A percentile compares a stretch with the other conserved stretches of the same genome.
These are phyloP conservation scores for Amazona vittata DNA, from an alignment of 2,113 vertebrate genomes.

Conservation along the genomic window DNA sequence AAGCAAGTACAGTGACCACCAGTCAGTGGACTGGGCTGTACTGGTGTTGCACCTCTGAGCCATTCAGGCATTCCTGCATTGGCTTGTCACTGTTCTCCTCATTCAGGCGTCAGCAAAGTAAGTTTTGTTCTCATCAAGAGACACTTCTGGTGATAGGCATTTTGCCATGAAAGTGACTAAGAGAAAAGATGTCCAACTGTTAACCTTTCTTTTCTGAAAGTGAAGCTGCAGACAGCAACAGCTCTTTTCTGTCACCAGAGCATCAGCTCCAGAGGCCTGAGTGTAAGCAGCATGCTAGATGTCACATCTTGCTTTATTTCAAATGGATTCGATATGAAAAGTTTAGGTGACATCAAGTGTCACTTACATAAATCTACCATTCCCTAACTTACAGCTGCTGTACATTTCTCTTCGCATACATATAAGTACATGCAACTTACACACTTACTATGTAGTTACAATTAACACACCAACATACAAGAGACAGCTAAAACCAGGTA, in stretches of 20 bases:
- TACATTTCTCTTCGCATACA: neutral
- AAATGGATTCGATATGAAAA: neutral
- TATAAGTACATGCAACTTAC: neutral
- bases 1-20: neutral
- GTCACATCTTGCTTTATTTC: neutral
- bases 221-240: neutral
- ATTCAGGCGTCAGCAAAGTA: neutral
- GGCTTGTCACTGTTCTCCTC: neutral
- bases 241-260: neutral
- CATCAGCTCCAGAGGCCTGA: neutral
- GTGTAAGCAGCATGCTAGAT: neutral
- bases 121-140: neutral
- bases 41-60: neutral
- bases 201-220: neutral
- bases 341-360: neutral
- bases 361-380: neutral
- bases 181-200: neutral
- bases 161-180: neutral
- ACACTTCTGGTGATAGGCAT: neutral
- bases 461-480: neutral
- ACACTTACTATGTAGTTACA: neutral
- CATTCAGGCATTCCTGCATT: neutral
- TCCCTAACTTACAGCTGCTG: neutral
- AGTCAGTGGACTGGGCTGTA: neutral
- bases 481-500: neutral